These are phyloP conservation scores for Brachionus paranguensis DNA, from an alignment of 1,140 invertebrate genomes.

Conservation along the genomic window DNA sequence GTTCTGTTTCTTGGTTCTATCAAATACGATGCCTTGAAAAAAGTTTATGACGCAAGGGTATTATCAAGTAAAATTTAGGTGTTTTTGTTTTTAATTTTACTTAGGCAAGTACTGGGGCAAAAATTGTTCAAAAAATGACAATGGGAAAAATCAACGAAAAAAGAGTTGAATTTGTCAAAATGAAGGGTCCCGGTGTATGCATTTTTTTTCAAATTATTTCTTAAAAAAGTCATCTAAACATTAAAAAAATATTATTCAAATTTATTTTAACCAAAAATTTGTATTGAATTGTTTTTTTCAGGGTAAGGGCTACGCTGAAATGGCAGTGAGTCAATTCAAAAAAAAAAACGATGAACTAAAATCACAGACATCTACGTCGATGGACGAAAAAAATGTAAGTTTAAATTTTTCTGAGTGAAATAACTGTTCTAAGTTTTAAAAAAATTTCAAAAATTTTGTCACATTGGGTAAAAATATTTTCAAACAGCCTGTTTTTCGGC, in stretches of 20 bases:
- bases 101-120: constrained; percentile 84
- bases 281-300: constrained; percentile 44
- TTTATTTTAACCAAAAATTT: too few relatives aligned
- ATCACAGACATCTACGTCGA: not conserved
- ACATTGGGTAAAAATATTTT: too few relatives aligned
- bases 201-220: not conserved
- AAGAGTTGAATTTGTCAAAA: constrained; percentile 89
- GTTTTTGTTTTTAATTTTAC: constrained; percentile 51
- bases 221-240: too few relatives aligned
- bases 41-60: constrained; percentile 91
- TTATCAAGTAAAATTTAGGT: constrained; percentile 47
- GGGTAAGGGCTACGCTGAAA: constrained; percentile 92
- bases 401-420: not conserved
- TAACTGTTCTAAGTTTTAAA: too few relatives aligned
- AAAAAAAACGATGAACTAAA: not conserved
- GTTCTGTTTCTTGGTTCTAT: constrained; percentile 95
- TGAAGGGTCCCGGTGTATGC: constrained; percentile 76
- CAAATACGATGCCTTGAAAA: constrained; percentile 88
- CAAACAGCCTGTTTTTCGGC: too few relatives aligned
- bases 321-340: constrained; percentile 67
- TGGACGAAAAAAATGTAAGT: not conserved
- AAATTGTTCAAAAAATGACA: constrained; percentile 90
- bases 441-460: too few relatives aligned
- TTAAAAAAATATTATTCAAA: too few relatives aligned
- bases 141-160: constrained; percentile 71